phyloP scores from a whole-genome alignment of 1,140 invertebrate species.

The Magallana angulata region DNA sequence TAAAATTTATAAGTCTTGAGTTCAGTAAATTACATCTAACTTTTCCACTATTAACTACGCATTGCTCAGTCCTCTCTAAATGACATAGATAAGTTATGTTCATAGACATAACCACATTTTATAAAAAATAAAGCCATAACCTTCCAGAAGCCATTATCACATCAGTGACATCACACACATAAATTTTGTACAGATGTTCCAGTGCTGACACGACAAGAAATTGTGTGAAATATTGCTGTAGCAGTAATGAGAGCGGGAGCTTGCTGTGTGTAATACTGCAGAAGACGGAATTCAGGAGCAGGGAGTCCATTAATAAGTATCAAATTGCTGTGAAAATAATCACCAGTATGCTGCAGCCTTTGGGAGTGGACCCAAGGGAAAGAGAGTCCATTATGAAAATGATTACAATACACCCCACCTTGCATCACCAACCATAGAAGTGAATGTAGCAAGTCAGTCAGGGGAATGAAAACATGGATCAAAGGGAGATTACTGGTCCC shows the following conservation, averaged over 20 bases:
- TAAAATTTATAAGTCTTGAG: too few species aligned
- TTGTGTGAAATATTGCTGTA: not conserved
- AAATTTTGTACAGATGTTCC: not conserved
- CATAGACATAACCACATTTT: not conserved
- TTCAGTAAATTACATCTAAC: too few species aligned
- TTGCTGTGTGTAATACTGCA: not conserved
- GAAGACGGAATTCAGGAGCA: not conserved
- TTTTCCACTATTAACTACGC: too few species aligned
- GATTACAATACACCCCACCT: not conserved
- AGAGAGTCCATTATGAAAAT: slow-evolving; percentile 16
- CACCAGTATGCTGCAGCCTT: slow-evolving; percentile 7
- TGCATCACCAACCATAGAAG: not conserved
- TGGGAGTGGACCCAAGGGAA: slow-evolving; percentile 1
- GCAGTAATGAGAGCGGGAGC: not conserved
- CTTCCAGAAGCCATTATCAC: not conserved
- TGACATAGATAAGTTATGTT: not conserved
- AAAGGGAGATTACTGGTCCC: slow-evolving; percentile 26
- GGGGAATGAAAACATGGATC: not conserved
- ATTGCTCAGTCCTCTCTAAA: not conserved
- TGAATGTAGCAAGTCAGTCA: not conserved
- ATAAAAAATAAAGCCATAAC: not conserved
- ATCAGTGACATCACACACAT: not conserved
- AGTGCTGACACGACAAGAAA: not conserved
- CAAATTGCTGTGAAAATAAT: slow-evolving; percentile 14
- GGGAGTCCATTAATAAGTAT: not conserved